Conservation (phyloP, 1,140 invertebrate species). For the Liolophura sinensis region DNA sequence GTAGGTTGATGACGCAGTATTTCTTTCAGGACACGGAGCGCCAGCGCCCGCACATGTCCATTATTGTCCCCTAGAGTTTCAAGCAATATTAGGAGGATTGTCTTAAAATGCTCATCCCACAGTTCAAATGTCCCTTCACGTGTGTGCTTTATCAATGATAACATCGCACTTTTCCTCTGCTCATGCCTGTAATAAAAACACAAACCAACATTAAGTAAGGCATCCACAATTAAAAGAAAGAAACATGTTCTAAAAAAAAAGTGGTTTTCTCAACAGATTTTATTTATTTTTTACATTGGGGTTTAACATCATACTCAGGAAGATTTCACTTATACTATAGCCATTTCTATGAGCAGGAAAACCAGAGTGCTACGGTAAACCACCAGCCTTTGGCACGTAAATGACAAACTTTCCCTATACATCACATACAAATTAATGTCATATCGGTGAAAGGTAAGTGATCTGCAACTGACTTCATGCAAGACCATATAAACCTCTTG, state of each 20-base stretch:
- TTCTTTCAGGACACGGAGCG: conserved; percentile 77
- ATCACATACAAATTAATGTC: too few relatives aligned
- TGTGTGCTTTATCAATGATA: conserved; percentile 57
- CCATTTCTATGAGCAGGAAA: too few relatives aligned
- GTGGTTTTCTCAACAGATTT: too few relatives aligned
- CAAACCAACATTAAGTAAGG: background rate
- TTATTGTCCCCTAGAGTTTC: conserved; percentile 73
- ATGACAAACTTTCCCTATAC: too few relatives aligned
- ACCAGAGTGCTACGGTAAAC: too few relatives aligned
- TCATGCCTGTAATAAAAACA: conserved; percentile 45
- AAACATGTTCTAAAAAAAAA: background rate
- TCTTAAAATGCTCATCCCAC: conserved; percentile 69
- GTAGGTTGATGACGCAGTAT: conserved; percentile 77
- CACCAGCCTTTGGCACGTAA: too few relatives aligned
- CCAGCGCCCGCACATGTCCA: conserved; percentile 64
- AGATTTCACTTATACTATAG: too few relatives aligned
- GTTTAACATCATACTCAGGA: too few relatives aligned
- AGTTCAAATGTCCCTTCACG: conserved; percentile 57
- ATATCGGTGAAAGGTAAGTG: too few relatives aligned
- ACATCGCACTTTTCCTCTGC: conserved; percentile 59
- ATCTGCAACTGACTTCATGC: too few relatives aligned
- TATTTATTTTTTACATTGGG: too few relatives aligned
- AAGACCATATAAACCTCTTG: too few relatives aligned
- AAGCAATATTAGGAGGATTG: conserved; percentile 73
- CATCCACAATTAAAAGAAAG: background rate